Base-by-base conservation (phyloP, 2,113 vertebrate genomes). In the Grammomys dolichurus region DNA sequence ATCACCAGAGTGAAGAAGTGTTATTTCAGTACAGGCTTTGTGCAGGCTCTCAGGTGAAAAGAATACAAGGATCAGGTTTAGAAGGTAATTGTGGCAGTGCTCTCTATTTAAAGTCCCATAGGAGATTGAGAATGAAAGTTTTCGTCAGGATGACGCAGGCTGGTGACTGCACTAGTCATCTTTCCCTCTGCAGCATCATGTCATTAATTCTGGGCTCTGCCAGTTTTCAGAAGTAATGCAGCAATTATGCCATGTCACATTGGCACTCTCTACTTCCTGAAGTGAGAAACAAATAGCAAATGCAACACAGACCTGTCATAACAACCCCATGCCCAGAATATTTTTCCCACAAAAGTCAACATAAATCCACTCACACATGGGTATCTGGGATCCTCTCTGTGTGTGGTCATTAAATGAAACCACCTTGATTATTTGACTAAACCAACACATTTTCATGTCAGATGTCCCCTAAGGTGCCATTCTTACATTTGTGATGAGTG, bases 201-300 rank as follows among this genome's bases (percentile, higher is more conserved):
- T 85, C 80, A 40, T 72, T 95, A 85, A 48, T 95, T 92, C 76
- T 78, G 16, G 22, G 88, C 69, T 60, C 26, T 31, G 36, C 87
- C 31, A 33, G 12, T 85, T 91, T 73, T 89, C 46, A 70, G 89
- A 67, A 86, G 13, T 60, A 69, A 94, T 69, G 9, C 54, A 86
- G 40, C 54, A 87, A 78, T 94, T 85, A 60, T 36, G 31, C 54
- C 36, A 81, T 63, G 20, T 94, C 86, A 95, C 0, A 63, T 13
- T 80, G 78, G 19, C 51, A 48, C 65, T 51, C 33, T 76, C 67
- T 60, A 54, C 72, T 95, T 95, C 60, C 87, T 63, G 60, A 85
- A 69, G 46, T 92, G 93, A n/a, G 36, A 40, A 96, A 85, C 96
- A 77, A 94, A 60, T 81, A 56, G 73, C 72, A 63, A 65, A 81